These are phyloP conservation scores for Phortica okadai DNA, from an alignment of 2,888 invertebrate genomes.

Conservation along the genomic window DNA sequence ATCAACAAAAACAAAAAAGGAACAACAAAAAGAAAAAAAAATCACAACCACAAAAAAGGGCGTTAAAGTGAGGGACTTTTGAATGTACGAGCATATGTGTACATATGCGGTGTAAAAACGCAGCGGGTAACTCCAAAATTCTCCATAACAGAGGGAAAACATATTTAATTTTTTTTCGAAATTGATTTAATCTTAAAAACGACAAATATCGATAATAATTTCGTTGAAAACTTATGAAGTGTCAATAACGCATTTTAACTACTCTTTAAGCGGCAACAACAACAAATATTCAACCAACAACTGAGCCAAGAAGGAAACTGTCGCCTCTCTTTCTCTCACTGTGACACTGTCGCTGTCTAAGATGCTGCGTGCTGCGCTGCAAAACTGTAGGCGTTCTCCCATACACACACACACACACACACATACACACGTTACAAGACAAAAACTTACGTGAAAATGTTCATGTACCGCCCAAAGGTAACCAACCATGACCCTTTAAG, in stretches of 20 bases:
- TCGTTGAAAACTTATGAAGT: slow-evolving; percentile 50
- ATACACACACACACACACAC: slow-evolving; percentile 34
- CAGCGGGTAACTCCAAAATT: slow-evolving; percentile 17
- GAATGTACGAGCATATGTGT: neutral
- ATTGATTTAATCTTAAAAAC: slow-evolving; percentile 15
- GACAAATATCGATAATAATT: slow-evolving; percentile 38
- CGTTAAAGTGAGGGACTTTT: neutral
- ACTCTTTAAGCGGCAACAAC: slow-evolving; percentile 22
- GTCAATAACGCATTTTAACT: slow-evolving; percentile 50
- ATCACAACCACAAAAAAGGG: neutral
- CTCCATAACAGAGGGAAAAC: slow-evolving; percentile 8
- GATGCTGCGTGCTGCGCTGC: slow-evolving; percentile 22
- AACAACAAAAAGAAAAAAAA: neutral
- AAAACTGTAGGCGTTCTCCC: slow-evolving; percentile 27
- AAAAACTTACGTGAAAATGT: neutral
- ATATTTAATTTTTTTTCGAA: slow-evolving; percentile 1
- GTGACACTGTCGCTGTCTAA: neutral
- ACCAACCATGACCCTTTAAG: slow-evolving; percentile 38
- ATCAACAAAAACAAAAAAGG: neutral
- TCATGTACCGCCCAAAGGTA: slow-evolving; percentile 36
- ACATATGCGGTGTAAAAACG: slow-evolving; percentile 14
- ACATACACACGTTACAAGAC: neutral
- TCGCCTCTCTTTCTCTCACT: neutral
- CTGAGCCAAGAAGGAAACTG: neutral
- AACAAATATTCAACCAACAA: neutral